Evolutionary conservation across 2,888 invertebrate species (phyloP), one percentile per base, ranked within the genome.

Genomic region (Orthosia cruda): DNA sequence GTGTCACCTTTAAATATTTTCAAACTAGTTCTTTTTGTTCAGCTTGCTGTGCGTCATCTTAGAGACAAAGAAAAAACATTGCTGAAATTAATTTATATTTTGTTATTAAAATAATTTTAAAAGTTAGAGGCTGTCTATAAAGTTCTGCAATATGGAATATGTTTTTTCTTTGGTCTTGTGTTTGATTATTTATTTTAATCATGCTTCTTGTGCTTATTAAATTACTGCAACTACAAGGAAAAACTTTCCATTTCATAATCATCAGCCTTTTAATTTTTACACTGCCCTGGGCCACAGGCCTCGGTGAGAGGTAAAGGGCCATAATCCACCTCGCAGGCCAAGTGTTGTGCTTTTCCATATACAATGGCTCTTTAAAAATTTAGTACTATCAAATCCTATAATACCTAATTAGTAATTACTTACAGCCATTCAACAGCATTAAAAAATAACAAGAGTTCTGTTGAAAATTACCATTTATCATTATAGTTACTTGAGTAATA

Each of bases 101-200:
- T 67, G 0, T 40, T 50, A 16, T 54, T 47, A 15, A 54, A 20
- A 23, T 77, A 18, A 9, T 32, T 18, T 0, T 23, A 32, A 4
- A 32, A 23, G n/a, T 13, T 9, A 40, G 40, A 9, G 9, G 23
- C 32, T 47, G 0, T 26, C 11, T 0, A 45, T 57, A 50, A 66
- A 49, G 40, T 3, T 13, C 15, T 15, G 5, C 4, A 26, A 45
- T 3, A 47, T 66, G 13, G 3, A 49, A 54, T 3, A 57, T 73
- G 85, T 95, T 95, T 96, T 95, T 96, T 96, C 95, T 96, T 96
- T 96, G 95, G 95, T 95, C 88, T 91, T 95, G 93, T 94, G 93
- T 84, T 90, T 92, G 81, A 61, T 18, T 62, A 0, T 45, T 26
- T 40, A 32, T 49, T 54, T 59, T 5, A 18, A 52, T 40, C 2